phyloP scores from a whole-genome alignment of 2,888 invertebrate genomes.

The Emmelina monodactyla region DNA sequence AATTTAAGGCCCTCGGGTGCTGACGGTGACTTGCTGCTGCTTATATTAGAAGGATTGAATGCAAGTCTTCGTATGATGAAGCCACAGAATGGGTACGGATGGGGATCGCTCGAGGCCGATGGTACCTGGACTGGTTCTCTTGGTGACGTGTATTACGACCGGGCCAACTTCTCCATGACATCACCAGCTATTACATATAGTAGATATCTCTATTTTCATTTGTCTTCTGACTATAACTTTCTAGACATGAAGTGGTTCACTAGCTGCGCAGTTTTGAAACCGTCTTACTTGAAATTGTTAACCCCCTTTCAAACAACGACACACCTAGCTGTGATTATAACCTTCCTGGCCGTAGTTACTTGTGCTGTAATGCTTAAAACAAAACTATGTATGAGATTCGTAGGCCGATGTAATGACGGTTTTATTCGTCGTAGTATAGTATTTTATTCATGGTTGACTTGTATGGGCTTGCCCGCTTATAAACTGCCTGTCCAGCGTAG shows the following conservation, averaged over 20 bases:
- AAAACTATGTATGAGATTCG: background rate
- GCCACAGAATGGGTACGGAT: slow-evolving; percentile 20
- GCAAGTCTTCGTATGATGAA: slow-evolving; percentile 20
- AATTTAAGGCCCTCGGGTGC: background rate
- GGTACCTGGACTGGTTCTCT: slow-evolving; percentile 25
- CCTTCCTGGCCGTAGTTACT: background rate
- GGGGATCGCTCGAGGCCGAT: slow-evolving; percentile 22
- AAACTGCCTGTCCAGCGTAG: slow-evolving; percentile 17
- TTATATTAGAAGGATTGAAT: slow-evolving; percentile 21
- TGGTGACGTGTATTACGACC: slow-evolving; percentile 20
- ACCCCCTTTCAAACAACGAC: slow-evolving; percentile 19
- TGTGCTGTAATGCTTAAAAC: background rate
- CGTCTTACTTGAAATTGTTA: slow-evolving; percentile 20
- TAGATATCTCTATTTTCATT: slow-evolving; percentile 20
- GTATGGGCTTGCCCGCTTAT: slow-evolving; percentile 21
- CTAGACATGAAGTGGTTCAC: slow-evolving; percentile 23
- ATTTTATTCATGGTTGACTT: slow-evolving; percentile 18
- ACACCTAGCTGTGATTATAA: slow-evolving; percentile 12
- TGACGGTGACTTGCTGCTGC: slow-evolving; percentile 3
- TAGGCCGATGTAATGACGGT: background rate
- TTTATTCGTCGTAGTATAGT: slow-evolving; percentile 1
- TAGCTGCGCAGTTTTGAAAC: slow-evolving; percentile 11
- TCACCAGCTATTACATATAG: slow-evolving; percentile 21
- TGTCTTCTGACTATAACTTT: slow-evolving; percentile 19
- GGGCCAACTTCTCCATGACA: slow-evolving; percentile 26